Conservation (phyloP, 2,113 vertebrate species). For the Sinosuthora webbiana region DNA sequence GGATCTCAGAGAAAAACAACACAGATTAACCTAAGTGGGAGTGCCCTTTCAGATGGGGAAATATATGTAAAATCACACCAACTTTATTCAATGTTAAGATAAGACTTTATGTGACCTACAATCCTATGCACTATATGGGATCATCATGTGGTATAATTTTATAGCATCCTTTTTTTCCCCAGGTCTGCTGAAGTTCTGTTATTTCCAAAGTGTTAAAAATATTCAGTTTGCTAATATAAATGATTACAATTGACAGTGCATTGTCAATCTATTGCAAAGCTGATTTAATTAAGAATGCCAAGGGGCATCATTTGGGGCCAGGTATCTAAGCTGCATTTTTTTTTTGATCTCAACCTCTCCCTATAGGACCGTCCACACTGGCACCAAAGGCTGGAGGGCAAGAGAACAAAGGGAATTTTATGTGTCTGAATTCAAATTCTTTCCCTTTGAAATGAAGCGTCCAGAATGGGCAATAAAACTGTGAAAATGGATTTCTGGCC, state of each 20-base stretch:
- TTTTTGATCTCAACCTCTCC: conserved; percentile 87
- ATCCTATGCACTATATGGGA: neutral
- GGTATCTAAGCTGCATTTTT: conserved; percentile 77
- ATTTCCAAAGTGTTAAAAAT: conserved; percentile 73
- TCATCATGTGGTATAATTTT: conserved; percentile 23
- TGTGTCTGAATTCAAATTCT: conserved; percentile 87
- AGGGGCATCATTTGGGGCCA: conserved; percentile 91
- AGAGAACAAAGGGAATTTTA: conserved; percentile 89
- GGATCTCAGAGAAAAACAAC: neutral
- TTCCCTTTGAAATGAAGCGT: conserved; percentile 88
- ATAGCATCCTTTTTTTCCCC: neutral
- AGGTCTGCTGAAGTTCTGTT: conserved; percentile 33
- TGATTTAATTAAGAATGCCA: conserved; percentile 92
- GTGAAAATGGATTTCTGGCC: conserved; percentile 94
- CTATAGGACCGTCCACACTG: conserved; percentile 84
- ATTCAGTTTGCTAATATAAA: conserved; percentile 84
- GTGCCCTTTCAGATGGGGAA: neutral
- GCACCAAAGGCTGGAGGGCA: conserved; percentile 92
- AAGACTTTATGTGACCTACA: conserved; percentile 30
- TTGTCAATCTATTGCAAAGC: conserved; percentile 80
- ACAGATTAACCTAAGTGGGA: neutral
- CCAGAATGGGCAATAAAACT: conserved; percentile 90
- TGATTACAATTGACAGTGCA: conserved; percentile 91
- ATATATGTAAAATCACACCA: neutral
- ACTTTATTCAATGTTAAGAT: conserved; percentile 9